Base-by-base conservation (phyloP, 2,113 vertebrate species). In the Rallus limicola region DNA sequence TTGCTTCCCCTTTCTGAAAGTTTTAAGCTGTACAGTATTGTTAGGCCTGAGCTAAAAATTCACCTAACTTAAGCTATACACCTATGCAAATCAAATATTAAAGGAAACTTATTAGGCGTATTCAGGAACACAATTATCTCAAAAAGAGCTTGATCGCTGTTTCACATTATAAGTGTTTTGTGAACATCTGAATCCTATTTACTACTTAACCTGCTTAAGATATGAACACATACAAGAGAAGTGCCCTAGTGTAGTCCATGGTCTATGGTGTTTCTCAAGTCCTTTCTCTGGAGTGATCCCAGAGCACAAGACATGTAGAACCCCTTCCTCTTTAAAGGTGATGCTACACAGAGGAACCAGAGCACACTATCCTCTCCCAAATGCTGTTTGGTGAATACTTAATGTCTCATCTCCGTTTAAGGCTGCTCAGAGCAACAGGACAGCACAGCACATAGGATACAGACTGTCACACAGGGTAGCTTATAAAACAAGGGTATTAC, bases 291-390 rank as follows among this genome's bases (percentile, higher is more conserved):
- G 29, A 40, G 40, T 9, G 15, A 62, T 63, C 33, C n/a, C 44
- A 71, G 14, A 36, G 18, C 68, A 18, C 23, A 52, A 67, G 23
- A 48, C 5, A 7, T 33, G 19, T 18, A 86, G 36, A 56, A 82
- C 62, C 16, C 44, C 34, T 62, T 10, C 19, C 23, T 75, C 44
- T 69, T 63, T 26, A 69, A 12, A 33, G 8, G 31, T 11, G 60
- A 28, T 19, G 29, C 19, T 42, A 25, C 4, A 46, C 25, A 75
- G 74, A 48, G 8, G 29, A 69, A 36, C 16, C 60, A 34, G 25
- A 86, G 16, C 0, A 0, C 16, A 48, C n/a, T 14, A 5, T 12
- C 21, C 21, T 40, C 38, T 34, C 1, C 1, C 21, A 46, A 18
- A 52, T 4, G 25, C n/a, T n/a, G 6, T 46, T 31, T 53, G 63